Evolutionary conservation across 2,888 invertebrate genomes (phyloP), one percentile per base, ranked within the genome.

Genomic region (Synergus japonicus): DNA sequence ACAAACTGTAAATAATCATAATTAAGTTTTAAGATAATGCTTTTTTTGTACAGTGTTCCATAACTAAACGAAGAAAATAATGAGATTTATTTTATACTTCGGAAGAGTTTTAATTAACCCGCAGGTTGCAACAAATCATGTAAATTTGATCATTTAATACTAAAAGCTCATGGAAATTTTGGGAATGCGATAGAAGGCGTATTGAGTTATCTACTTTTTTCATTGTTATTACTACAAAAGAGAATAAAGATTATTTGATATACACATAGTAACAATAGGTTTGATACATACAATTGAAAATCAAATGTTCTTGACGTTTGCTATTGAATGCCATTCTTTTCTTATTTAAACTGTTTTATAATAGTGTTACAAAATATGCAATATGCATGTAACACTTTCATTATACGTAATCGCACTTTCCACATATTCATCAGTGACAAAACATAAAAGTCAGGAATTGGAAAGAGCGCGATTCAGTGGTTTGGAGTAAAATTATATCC

Each of bases 211-310:
- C 49, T 73, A 54, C 37, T 73, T 73, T 54, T 73, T 73, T 49
- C 69, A 73, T 73, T 73, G 69, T 73, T 73, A 73, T 73, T 73
- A 73, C 69, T 73, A 73, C 49, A 73, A 73, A 73, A 49, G n/a
- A 46, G 29, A 49, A 67, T 41, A 73, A 49, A 73, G 69, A 73
- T 73, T 73, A 73, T 73, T 73, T 49, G 69, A 73, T 73, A 73
- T 73, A 73, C 49, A 73, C n/a, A 73, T 73, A 73, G 69, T 73
- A 73, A 73, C 69, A 73, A 60, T 60, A 73, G 49, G 37, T 54
- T 73, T 73, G 69, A 73, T 73, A 73, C 54, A 73, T 73, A 73
- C 22, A 44, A 49, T 73, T 73, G 49, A 37, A 73, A 49, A 73
- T 73, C 49, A 73, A 73, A 73, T 73, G 54, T 49, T 49, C 22